phyloP scores from a whole-genome alignment of 2,113 vertebrate species.

The Urocynchramus pylzowi region DNA sequence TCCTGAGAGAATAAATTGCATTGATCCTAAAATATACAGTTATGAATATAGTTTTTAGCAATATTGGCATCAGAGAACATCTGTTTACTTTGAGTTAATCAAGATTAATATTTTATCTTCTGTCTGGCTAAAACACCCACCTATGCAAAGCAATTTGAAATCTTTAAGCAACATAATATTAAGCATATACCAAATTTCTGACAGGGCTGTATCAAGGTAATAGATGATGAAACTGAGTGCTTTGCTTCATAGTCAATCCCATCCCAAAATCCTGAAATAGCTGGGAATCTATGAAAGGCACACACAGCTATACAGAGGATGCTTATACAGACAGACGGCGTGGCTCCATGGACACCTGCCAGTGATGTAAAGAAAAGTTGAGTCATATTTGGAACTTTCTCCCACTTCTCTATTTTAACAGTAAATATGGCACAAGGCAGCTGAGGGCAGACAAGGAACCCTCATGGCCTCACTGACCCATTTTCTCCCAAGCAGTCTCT shows the following conservation, averaged over 20 bases:
- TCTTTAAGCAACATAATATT: background rate
- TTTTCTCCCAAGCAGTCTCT: background rate
- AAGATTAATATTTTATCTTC: background rate
- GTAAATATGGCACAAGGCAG: background rate
- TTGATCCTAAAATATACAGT: background rate
- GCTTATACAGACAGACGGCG: rapidly evolving
- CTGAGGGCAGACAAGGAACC: background rate
- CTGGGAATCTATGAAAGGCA: background rate
- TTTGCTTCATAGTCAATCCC: background rate
- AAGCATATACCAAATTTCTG: background rate
- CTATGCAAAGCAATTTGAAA: background rate
- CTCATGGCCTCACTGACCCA: background rate
- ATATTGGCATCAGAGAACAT: background rate
- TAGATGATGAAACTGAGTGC: background rate
- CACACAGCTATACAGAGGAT: background rate
- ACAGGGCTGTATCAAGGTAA: background rate
- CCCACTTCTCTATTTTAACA: background rate
- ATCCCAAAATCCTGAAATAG: background rate
- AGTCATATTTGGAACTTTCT: background rate
- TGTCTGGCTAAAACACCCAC: constrained; percentile 35
- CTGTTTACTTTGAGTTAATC: constrained; percentile 18
- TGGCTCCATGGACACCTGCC: background rate
- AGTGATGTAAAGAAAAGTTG: background rate
- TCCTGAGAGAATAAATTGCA: background rate
- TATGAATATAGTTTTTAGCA: background rate